Conservation (phyloP, 53 echinoderm and acorn worm genomes). For the Astropecten irregularis region DNA sequence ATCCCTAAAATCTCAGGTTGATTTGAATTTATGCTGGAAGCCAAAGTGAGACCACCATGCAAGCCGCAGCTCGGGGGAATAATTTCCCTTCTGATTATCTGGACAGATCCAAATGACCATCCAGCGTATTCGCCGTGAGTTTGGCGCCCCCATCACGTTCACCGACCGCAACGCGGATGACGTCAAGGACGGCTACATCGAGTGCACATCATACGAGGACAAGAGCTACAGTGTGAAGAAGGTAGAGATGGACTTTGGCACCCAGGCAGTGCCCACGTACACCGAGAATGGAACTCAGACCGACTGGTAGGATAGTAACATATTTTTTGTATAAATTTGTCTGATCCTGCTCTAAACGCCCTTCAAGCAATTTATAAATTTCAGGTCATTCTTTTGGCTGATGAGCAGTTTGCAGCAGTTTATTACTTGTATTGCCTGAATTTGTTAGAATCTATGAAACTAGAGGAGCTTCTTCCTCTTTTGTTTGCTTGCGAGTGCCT, state of each 20-base stretch:
- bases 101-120: conserved; percentile 74
- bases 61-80: too few species aligned
- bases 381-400: too few species aligned
- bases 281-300: conserved; percentile 86
- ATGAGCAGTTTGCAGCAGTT: too few species aligned
- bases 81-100: too few species aligned
- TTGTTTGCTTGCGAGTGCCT: too few species aligned
- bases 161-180: conserved; percentile 85
- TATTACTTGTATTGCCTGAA: too few species aligned
- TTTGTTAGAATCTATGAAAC: not conserved
- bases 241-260: conserved; percentile 70
- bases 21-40: too few species aligned
- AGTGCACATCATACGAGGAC: conserved; percentile 89
- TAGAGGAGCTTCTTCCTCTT: too few species aligned
- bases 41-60: too few species aligned
- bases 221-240: conserved; percentile 91
- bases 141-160: conserved; percentile 84
- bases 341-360: too few species aligned
- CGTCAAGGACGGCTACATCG: conserved; percentile 95
- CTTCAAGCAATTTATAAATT: too few species aligned
- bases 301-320: conserved; percentile 73
- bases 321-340: not conserved
- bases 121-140: conserved; percentile 79
- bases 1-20: too few species aligned
- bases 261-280: conserved; percentile 80